phyloP scores from a whole-genome alignment of 2,888 invertebrate species.

The Caenorhabditis sp. region DNA sequence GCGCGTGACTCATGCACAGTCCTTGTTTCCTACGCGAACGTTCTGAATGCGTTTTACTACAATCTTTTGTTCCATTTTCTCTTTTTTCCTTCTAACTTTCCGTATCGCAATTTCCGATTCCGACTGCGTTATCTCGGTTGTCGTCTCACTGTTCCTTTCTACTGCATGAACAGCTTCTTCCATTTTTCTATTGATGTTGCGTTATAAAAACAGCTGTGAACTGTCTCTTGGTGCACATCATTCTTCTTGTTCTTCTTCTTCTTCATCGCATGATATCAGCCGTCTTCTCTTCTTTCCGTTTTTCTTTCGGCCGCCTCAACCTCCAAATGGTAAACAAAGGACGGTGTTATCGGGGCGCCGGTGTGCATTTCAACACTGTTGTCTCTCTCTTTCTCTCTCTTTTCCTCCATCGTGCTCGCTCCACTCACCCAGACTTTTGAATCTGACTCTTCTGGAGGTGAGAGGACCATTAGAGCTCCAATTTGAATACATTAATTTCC shows the following conservation, averaged over 20 bases:
- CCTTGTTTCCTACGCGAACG: too few species aligned
- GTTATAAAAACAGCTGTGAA: too few species aligned
- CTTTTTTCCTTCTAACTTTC: neutral
- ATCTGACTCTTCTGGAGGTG: conserved; percentile 25
- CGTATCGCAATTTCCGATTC: neutral
- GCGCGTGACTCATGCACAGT: conserved; percentile 13
- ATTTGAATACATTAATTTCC: conserved; percentile 54
- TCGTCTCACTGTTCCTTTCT: neutral
- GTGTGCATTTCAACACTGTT: conserved; percentile 60
- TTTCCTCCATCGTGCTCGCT: conserved; percentile 10
- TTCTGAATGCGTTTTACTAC: neutral
- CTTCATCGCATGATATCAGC: conserved; percentile 32
- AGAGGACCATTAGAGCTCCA: conserved; percentile 28
- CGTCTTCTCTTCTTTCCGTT: conserved; percentile 12
- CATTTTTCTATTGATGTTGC: neutral
- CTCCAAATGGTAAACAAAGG: conserved; percentile 62
- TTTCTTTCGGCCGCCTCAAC: conserved; percentile 45
- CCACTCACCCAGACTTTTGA: conserved; percentile 35
- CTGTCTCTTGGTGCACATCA: neutral
- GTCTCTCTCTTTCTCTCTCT: conserved; percentile 19
- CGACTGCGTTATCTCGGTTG: neutral
- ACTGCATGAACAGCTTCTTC: too few species aligned
- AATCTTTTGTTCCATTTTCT: conserved; percentile 2
- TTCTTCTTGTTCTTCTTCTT: neutral
- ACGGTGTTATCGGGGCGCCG: conserved; percentile 61